Conservation (phyloP, 1,140 invertebrate species). For the Meloidogyne hapla region DNA sequence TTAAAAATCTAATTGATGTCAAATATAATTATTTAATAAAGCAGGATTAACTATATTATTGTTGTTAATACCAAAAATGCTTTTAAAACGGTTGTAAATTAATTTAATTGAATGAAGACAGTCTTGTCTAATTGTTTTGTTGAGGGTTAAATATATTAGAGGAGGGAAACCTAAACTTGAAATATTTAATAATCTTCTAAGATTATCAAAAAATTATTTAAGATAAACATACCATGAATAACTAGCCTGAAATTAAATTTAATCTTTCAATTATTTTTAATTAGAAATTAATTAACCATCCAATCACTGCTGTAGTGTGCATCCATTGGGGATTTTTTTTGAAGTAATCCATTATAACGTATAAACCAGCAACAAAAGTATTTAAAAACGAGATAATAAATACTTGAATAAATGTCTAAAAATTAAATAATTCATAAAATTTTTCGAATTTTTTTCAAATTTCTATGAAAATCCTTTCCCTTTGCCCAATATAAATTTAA, state of each 20-base stretch:
- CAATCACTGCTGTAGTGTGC: background rate
- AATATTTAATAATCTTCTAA: too few relatives aligned
- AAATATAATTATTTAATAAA: background rate
- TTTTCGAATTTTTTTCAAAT: too few relatives aligned
- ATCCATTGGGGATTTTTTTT: background rate
- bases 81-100: too few relatives aligned
- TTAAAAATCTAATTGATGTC: background rate
- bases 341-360: background rate
- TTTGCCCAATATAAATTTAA: too few relatives aligned
- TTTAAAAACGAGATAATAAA: background rate
- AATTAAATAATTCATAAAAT: background rate
- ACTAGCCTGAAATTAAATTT: background rate
- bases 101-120: background rate
- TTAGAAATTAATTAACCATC: background rate
- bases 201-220: background rate
- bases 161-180: background rate
- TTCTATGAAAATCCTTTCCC: too few relatives aligned
- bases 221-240: background rate
- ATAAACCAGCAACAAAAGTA: background rate
- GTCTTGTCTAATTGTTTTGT: background rate
- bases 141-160: background rate
- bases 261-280: too few relatives aligned
- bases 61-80: background rate
- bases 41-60: background rate
- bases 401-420: conserved; percentile 1